A percentile compares a stretch with the other conserved stretches of the same genome.
These are phyloP conservation scores for Otus sunia DNA, from an alignment of 2,113 vertebrate species.

Conservation along the genomic window DNA sequence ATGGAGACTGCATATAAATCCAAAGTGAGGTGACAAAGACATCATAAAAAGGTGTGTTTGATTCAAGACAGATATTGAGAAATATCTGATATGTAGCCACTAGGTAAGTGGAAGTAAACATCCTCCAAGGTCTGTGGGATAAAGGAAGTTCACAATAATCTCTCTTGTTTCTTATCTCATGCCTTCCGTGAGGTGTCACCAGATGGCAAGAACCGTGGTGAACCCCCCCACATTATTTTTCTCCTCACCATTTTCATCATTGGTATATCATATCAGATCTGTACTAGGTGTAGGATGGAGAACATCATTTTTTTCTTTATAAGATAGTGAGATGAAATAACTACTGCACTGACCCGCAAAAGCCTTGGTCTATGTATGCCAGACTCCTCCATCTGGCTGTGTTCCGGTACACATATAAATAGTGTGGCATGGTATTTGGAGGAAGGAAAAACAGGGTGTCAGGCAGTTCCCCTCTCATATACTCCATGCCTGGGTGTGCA, in stretches of 20 bases:
- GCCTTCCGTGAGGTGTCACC: constrained; percentile 9
- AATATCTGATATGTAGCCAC: constrained; percentile 34
- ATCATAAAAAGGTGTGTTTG: constrained; percentile 52
- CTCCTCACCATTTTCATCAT: not conserved
- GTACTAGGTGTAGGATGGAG: not conserved
- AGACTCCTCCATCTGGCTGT: not conserved
- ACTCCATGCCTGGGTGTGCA: not conserved
- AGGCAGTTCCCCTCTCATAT: not conserved
- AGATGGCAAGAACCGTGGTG: not conserved
- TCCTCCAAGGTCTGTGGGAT: constrained; percentile 8
- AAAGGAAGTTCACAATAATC: constrained; percentile 54
- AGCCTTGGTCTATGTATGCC: not conserved
- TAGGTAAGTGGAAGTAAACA: constrained; percentile 61
- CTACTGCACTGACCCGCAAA: not conserved
- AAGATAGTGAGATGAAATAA: not conserved
- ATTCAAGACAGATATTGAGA: constrained; percentile 48
- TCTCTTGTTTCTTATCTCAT: constrained; percentile 61
- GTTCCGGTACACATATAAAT: not conserved
- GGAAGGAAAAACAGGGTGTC: not conserved
- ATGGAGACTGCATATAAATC: constrained; percentile 39
- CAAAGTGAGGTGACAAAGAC: constrained; percentile 43
- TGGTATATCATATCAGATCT: not conserved
- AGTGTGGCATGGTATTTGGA: not conserved
- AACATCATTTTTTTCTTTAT: not conserved
- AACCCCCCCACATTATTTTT: not conserved